Evolutionary conservation across 2,113 vertebrate species (phyloP).

Genomic region (Octodon degus): DNA sequence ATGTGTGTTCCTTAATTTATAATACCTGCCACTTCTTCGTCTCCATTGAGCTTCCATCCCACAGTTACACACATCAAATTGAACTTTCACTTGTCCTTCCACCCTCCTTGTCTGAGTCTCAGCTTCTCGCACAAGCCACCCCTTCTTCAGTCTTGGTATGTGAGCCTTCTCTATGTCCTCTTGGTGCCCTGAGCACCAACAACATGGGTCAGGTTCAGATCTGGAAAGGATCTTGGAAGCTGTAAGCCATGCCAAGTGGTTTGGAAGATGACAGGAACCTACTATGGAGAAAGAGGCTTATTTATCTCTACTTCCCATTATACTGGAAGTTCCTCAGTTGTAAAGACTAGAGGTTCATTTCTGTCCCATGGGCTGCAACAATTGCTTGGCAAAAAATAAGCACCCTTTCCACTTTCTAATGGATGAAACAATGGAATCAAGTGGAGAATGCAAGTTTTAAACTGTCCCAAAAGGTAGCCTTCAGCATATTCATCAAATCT

Average conservation of each 20-base stretch:
- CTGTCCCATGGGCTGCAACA: background rate
- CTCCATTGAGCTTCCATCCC: background rate
- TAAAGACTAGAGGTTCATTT: background rate
- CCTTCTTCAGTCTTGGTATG: background rate
- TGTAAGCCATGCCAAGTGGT: background rate
- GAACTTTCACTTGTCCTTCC: background rate
- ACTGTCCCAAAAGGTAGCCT: background rate
- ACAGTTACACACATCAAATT: background rate
- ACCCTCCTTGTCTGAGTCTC: background rate
- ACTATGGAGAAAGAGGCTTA: background rate
- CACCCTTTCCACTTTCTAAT: background rate
- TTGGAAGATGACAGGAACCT: background rate
- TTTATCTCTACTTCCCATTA: background rate
- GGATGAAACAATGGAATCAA: background rate
- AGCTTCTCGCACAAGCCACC: background rate
- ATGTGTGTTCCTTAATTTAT: background rate
- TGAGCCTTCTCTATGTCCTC: background rate
- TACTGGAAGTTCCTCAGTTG: background rate
- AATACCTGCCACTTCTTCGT: background rate
- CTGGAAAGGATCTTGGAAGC: background rate
- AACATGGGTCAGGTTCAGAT: background rate
- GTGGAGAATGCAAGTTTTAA: background rate
- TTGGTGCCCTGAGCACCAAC: background rate
- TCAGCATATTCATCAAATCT: background rate
- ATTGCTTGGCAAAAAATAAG: background rate